These are phyloP conservation scores for Atrina japonica DNA, from an alignment of 2,888 invertebrate genomes.

Conservation along the genomic window DNA sequence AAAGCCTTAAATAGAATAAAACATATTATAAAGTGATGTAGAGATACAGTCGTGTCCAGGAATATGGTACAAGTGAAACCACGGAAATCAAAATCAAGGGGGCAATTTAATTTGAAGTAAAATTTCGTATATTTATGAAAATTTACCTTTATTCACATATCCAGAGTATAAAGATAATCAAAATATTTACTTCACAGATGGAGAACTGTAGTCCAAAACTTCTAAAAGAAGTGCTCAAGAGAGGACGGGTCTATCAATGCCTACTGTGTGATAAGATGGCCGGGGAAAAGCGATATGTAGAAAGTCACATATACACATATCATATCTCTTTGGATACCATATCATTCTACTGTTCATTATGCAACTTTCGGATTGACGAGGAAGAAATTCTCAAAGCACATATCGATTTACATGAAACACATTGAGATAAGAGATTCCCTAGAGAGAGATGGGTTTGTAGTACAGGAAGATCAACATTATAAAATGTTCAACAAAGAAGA, in stretches of 20 bases:
- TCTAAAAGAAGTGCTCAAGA: not conserved
- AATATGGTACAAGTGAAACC: no score
- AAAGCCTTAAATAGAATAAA: no score
- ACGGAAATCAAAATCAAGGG: no score
- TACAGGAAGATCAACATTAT: not conserved
- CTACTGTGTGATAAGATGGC: not conserved
- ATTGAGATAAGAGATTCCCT: not conserved
- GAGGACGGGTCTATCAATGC: slow-evolving; percentile 9
- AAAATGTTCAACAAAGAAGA: not conserved
- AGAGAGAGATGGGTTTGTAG: not conserved
- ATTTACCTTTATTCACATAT: no score
- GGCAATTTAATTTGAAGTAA: no score
- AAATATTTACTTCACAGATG: no score
- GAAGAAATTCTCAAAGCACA: not conserved
- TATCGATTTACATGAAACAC: not conserved
- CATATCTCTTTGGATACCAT: not conserved
- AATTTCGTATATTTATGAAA: no score
- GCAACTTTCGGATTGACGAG: not conserved
- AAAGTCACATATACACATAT: not conserved
- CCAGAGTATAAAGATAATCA: no score
- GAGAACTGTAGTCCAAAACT: no score
- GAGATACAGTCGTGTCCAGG: no score
- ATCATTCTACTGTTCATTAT: not conserved
- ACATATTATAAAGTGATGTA: no score
- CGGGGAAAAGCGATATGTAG: not conserved